Evolutionary conservation across 2,888 invertebrate species (phyloP).

Genomic region (Yponomeuta sedellus): DNA sequence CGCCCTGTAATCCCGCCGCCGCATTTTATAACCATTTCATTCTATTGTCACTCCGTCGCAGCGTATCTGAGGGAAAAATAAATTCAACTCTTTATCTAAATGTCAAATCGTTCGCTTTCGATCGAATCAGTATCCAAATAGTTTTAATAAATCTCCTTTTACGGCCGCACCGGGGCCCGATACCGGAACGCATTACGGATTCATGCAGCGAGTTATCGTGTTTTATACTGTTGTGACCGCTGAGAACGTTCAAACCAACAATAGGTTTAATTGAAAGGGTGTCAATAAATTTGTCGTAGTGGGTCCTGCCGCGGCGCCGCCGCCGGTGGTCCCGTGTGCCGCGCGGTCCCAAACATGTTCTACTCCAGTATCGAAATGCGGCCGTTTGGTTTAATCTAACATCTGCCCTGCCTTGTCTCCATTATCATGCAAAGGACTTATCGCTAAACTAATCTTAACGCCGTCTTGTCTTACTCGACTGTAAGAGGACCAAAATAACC

Average conservation of each 20-base stretch:
- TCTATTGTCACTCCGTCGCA: slow-evolving; percentile 66
- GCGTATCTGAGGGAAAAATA: slow-evolving; percentile 68
- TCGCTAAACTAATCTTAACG: slow-evolving; percentile 46
- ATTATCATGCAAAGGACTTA: slow-evolving; percentile 57
- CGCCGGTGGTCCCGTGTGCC: slow-evolving; percentile 58
- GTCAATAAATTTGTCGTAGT: slow-evolving; percentile 72
- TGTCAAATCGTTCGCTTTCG: slow-evolving; percentile 75
- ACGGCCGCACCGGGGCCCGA: slow-evolving; percentile 56
- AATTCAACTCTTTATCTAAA: slow-evolving; percentile 76
- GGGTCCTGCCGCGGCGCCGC: slow-evolving; percentile 38
- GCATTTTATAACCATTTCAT: slow-evolving; percentile 75
- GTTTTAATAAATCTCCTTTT: slow-evolving; percentile 77
- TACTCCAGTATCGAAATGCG: slow-evolving; percentile 43
- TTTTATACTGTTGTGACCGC: slow-evolving; percentile 69
- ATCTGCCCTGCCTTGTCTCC: slow-evolving; percentile 59
- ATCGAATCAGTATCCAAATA: slow-evolving; percentile 75
- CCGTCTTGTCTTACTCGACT: slow-evolving; percentile 38
- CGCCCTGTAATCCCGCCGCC: slow-evolving; percentile 42
- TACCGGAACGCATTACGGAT: slow-evolving; percentile 62
- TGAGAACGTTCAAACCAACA: slow-evolving; percentile 60
- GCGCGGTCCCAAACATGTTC: slow-evolving; percentile 51
- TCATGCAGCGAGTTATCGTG: slow-evolving; percentile 70
- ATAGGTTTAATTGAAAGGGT: slow-evolving; percentile 76
- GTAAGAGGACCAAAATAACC: background rate
- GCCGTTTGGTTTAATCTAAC: slow-evolving; percentile 65